Base-by-base conservation (phyloP, 2,888 invertebrate genomes). In the Tachina lurida region DNA sequence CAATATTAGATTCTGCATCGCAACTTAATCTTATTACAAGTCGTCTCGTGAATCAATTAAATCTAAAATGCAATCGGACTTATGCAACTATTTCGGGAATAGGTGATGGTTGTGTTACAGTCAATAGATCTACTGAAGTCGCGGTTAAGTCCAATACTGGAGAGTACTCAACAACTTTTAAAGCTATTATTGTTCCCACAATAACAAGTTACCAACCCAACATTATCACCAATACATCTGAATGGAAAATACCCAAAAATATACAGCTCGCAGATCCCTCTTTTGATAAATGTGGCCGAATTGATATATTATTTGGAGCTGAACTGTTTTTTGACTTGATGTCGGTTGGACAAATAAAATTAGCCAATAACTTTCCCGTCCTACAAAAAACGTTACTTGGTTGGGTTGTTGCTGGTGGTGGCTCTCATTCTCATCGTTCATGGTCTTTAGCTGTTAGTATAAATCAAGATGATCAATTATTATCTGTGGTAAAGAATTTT, bases 171-270 rank as follows among this genome's bases (percentile, higher is more conserved):
- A 67, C 67, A n/a, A 19, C 22, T 22, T 13, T 58, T 7, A 45
- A 45, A 54, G 70, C 80, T 3, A 52, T 81, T 15, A 77, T 81
- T 10, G 45, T 78, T 9, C 47, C 81, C 7, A 75, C 65, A 10
- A 58, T 58, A 31, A 58, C 58, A 58, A 15, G 17, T 31, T 58
- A 31, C 8, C 77, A 86, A n/a, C 82, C 87, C 8, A 68, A 22
- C 22, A 56, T 45, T 9, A 77, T 68, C 43, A 75, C 80, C 10
- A 81, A 77, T 45, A 82, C 39, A 31, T 52, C 73, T 10, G 75
- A 60, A 13, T 88, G 84, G 86, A 81, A 79, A 13, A 86, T 88
- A 67, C 86, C 81, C 10, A 41, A 49, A 41, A 88, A 86, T 39
- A 73, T 65, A 49, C 58, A 58, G 10, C 78, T 87, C 12, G 86